Evolutionary conservation across 64 coral and sea anemone genomes (phyloP).

Genomic region (Actinia tenebrosa): DNA sequence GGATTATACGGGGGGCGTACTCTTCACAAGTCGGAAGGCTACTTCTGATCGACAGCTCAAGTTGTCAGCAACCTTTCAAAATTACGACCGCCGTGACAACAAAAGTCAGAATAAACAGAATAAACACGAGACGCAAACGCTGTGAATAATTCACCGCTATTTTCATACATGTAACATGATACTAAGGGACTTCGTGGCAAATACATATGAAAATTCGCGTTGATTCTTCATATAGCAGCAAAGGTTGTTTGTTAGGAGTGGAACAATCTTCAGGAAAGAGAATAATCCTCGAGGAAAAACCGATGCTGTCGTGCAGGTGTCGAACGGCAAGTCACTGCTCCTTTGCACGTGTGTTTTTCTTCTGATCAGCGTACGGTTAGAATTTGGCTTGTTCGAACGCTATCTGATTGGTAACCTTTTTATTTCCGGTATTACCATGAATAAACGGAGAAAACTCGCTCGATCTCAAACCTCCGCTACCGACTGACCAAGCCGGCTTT

Average conservation of each 20-base stretch:
- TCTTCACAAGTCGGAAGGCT: slow-evolving; percentile 43
- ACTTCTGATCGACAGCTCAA: slow-evolving; percentile 83
- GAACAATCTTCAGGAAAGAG: neutral
- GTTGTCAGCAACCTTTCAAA: slow-evolving; percentile 69
- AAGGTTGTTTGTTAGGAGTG: neutral
- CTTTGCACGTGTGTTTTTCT: slow-evolving; percentile 43
- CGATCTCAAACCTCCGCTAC: slow-evolving; percentile 22
- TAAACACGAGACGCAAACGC: slow-evolving; percentile 51
- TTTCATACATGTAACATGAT: slow-evolving; percentile 30
- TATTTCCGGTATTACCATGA: slow-evolving; percentile 52
- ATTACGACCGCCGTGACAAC: slow-evolving; percentile 74
- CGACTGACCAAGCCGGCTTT: neutral
- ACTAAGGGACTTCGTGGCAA: neutral
- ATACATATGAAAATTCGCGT: neutral
- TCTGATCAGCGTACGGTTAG: slow-evolving; percentile 15
- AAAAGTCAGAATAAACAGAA: slow-evolving; percentile 45
- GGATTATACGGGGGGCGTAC: slow-evolving; percentile 58
- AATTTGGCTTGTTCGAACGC: slow-evolving; percentile 15
- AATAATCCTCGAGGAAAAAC: neutral
- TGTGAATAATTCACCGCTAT: slow-evolving; percentile 62
- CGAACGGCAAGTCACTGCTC: slow-evolving; percentile 34
- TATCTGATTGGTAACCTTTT: slow-evolving; percentile 45
- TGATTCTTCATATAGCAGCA: neutral
- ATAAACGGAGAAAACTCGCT: neutral
- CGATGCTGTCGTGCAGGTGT: slow-evolving; percentile 53